Evolutionary conservation across 2,888 invertebrate genomes (phyloP).

Genomic region (Conchocele bisecta): DNA sequence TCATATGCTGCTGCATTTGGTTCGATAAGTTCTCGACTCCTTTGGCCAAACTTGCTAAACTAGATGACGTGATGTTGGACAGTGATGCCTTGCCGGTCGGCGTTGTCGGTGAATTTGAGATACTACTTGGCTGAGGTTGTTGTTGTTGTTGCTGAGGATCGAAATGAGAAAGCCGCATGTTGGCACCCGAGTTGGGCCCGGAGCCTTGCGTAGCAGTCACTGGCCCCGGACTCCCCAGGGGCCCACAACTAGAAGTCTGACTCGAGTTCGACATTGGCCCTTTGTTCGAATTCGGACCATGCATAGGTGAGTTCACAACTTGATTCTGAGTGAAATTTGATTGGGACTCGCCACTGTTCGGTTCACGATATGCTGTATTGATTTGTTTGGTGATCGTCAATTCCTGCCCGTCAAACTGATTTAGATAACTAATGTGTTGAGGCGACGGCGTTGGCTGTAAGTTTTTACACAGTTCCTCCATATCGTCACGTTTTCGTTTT

Average conservation of each 20-base stretch:
- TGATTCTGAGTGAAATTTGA: slow-evolving; percentile 71
- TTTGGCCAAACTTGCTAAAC: slow-evolving; percentile 82
- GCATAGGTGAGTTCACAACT: slow-evolving; percentile 75
- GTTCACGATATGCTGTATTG: slow-evolving; percentile 88
- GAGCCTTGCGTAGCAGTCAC: slow-evolving; percentile 68
- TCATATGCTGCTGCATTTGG: slow-evolving; percentile 82
- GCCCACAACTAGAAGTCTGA: slow-evolving; percentile 75
- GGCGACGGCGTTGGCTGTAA: slow-evolving; percentile 94
- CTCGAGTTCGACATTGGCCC: slow-evolving; percentile 78
- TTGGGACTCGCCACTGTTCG: slow-evolving; percentile 63
- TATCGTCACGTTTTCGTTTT: slow-evolving; percentile 77
- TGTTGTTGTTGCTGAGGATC: slow-evolving; percentile 71
- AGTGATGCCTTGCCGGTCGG: slow-evolving; percentile 72
- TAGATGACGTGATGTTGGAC: slow-evolving; percentile 81
- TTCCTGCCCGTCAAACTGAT: slow-evolving; percentile 98
- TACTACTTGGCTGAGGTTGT: slow-evolving; percentile 58
- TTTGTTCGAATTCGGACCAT: slow-evolving; percentile 73
- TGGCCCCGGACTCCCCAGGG: slow-evolving; percentile 70
- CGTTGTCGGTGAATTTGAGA: slow-evolving; percentile 68
- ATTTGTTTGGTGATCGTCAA: slow-evolving; percentile 97
- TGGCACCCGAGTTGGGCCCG: slow-evolving; percentile 73
- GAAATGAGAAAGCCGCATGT: slow-evolving; percentile 77
- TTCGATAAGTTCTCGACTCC: slow-evolving; percentile 82
- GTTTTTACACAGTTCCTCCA: slow-evolving; percentile 89
- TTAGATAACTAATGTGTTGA: slow-evolving; percentile 97